Evolutionary conservation across 2,113 vertebrate genomes (phyloP).

Genomic region (Callospermophilus lateralis): DNA sequence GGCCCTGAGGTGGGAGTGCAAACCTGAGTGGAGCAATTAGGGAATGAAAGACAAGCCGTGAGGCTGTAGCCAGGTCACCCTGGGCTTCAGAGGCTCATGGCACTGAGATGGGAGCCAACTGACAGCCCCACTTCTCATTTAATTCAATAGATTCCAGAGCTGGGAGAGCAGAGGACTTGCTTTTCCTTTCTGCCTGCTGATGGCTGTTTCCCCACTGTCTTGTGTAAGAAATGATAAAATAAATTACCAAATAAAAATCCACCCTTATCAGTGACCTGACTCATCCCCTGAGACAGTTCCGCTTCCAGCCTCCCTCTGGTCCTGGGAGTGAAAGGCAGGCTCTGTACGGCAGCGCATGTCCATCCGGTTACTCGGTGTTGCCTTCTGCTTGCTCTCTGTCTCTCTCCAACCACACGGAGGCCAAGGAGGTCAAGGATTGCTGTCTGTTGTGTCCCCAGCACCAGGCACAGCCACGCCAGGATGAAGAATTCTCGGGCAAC

Average conservation of each 20-base stretch:
- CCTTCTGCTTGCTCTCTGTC: background rate
- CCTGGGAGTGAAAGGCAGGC: background rate
- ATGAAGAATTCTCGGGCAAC: background rate
- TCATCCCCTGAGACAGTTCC: too few species aligned
- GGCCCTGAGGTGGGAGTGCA: background rate
- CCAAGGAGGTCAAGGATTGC: background rate
- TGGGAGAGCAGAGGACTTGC: background rate
- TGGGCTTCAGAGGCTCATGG: background rate
- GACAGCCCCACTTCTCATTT: background rate
- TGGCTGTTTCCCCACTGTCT: background rate
- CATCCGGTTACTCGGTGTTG: background rate
- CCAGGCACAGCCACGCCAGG: background rate
- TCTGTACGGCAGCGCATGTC: rapidly evolving
- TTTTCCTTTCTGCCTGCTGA: background rate
- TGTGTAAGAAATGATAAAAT: background rate
- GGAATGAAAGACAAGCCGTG: background rate
- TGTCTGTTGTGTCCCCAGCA: background rate
- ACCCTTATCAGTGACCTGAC: background rate
- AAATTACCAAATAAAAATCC: background rate
- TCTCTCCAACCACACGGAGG: background rate
- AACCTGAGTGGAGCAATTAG: background rate
- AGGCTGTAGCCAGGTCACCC: background rate
- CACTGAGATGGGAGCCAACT: background rate
- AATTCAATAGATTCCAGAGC: background rate
- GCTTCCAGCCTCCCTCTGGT: background rate